Conservation (phyloP, 2,797 vertebrate genomes). For the Arctocebus calabarensis region DNA sequence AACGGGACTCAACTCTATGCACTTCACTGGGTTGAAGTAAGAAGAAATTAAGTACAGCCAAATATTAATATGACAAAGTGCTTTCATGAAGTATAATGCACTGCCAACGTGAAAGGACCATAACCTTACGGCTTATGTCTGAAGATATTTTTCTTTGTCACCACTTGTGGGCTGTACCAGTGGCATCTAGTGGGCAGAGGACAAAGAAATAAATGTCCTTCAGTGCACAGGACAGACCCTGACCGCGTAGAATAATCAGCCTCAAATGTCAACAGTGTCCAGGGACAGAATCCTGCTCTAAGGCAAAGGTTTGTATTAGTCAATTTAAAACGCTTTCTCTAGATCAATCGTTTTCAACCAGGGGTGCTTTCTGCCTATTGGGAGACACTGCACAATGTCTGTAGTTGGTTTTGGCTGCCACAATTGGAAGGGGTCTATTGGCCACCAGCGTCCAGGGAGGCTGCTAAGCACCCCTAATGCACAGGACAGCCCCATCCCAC, state of each 20-base stretch:
- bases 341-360: rapidly evolving
- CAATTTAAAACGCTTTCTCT: neutral
- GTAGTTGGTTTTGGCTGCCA: too few relatives aligned
- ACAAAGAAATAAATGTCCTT: neutral
- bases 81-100: neutral
- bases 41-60: neutral
- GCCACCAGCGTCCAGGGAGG: too few relatives aligned
- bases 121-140: too few relatives aligned
- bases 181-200: neutral
- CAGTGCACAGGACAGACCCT: too few relatives aligned
- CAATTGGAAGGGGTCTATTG: rapidly evolving
- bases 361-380: too few relatives aligned
- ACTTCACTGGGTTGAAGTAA: neutral
- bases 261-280: rapidly evolving
- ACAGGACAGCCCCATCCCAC: rapidly evolving
- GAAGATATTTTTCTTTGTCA: neutral
- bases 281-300: neutral
- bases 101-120: too few relatives aligned
- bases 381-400: rapidly evolving
- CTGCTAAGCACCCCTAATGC: rapidly evolving
- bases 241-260: rapidly evolving
- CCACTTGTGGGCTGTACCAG: neutral
- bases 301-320: neutral
- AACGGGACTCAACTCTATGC: neutral
- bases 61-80: neutral